Evolutionary conservation across 2,888 invertebrate genomes (phyloP).

Genomic region (Scelioninae gen. 2): DNA sequence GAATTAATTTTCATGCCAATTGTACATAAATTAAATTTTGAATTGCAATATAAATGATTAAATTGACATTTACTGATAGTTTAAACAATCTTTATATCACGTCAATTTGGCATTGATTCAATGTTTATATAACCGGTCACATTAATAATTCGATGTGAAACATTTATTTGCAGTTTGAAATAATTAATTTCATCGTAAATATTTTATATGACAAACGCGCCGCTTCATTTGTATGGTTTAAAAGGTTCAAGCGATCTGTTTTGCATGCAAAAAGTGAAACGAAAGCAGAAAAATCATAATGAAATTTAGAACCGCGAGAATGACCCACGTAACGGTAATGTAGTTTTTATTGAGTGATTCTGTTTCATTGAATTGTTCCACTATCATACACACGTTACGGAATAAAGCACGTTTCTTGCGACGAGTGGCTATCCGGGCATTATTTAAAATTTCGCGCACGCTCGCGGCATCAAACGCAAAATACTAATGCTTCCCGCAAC

Average conservation of each 20-base stretch:
- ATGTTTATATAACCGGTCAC: too few relatives aligned
- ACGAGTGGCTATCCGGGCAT: constrained; percentile 39
- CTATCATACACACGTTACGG: constrained; percentile 36
- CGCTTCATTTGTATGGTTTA: too few relatives aligned
- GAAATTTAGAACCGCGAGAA: constrained; percentile 20
- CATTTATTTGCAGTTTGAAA: too few relatives aligned
- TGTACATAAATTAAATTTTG: too few relatives aligned
- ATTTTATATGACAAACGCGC: too few relatives aligned
- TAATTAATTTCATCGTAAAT: too few relatives aligned
- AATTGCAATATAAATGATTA: too few relatives aligned
- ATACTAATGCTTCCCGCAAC: constrained; percentile 54
- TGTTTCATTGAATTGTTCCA: constrained; percentile 44
- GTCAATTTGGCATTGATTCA: too few relatives aligned
- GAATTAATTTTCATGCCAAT: too few relatives aligned
- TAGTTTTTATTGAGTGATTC: constrained; percentile 51
- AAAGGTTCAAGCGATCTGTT: constrained; percentile 4
- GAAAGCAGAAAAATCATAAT: constrained; percentile 11
- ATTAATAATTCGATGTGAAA: too few relatives aligned
- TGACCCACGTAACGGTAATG: constrained; percentile 40
- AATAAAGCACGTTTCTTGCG: constrained; percentile 53
- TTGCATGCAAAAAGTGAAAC: neutral
- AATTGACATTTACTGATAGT: too few relatives aligned
- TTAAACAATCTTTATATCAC: too few relatives aligned
- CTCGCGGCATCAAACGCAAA: constrained; percentile 51
- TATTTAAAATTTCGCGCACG: constrained; percentile 53